These are phyloP conservation scores for Encarsia formosa DNA, from an alignment of 2,888 invertebrate genomes.

Conservation along the genomic window DNA sequence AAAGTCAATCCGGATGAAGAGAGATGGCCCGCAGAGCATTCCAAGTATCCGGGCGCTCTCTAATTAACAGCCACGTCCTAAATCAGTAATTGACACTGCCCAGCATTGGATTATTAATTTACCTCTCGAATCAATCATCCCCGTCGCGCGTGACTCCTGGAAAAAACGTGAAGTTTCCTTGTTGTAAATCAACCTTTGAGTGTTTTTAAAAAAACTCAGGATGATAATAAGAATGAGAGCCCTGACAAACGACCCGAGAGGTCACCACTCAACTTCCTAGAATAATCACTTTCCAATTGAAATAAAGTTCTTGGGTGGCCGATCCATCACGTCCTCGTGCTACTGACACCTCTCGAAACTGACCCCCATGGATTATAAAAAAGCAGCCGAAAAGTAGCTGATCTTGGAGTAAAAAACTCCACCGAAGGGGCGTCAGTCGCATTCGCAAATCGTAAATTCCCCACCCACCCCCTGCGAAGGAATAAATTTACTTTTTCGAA, in stretches of 20 bases:
- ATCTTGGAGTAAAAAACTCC: conserved; percentile 8
- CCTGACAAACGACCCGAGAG: conserved; percentile 25
- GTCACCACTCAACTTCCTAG: conserved; percentile 44
- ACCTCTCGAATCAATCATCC: too few species aligned
- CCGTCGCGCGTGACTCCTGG: too few species aligned
- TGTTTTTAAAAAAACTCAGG: too few species aligned
- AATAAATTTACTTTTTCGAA: too few species aligned
- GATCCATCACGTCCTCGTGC: conserved; percentile 36
- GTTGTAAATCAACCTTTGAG: too few species aligned
- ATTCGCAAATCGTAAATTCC: conserved; percentile 24
- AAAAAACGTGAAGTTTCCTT: too few species aligned
- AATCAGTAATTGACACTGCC: conserved; percentile 19
- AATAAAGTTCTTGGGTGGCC: conserved; percentile 46
- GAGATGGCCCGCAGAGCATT: conserved; percentile 9
- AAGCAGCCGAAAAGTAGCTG: not conserved
- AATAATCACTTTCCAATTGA: conserved; percentile 51
- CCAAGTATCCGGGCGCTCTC: not conserved
- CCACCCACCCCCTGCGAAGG: not conserved
- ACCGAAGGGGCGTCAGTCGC: conserved; percentile 14
- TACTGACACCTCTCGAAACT: too few species aligned
- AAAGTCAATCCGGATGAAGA: conserved; percentile 7
- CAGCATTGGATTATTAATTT: too few species aligned
- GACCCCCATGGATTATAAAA: too few species aligned
- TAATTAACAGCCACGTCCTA: conserved; percentile 14
- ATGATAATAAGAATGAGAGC: too few species aligned